These are phyloP conservation scores for Hydriomena furcata DNA, from an alignment of 2,888 invertebrate species.

Conservation along the genomic window DNA sequence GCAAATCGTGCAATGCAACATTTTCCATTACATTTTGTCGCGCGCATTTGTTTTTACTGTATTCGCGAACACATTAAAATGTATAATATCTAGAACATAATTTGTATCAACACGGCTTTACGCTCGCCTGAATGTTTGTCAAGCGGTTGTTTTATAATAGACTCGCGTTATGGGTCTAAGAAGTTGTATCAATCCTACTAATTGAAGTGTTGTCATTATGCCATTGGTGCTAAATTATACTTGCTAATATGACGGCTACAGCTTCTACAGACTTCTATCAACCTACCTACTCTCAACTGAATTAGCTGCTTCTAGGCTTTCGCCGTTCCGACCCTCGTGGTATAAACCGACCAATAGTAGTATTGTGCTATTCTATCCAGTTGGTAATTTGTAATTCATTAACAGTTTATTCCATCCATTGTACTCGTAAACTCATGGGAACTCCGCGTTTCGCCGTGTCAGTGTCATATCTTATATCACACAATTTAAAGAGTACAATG, in stretches of 20 bases:
- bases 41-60: no score
- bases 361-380: no score
- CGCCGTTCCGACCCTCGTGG: no score
- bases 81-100: no score
- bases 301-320: no score
- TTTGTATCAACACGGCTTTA: no score
- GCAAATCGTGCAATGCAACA: no score
- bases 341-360: no score
- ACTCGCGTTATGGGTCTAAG: neutral
- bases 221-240: slow-evolving; percentile 16
- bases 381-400: no score
- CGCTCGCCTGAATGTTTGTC: neutral
- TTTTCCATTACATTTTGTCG: no score
- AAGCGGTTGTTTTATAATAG: neutral
- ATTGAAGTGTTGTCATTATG: slow-evolving; percentile 13
- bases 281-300: neutral
- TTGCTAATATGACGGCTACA: slow-evolving; percentile 10
- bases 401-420: slow-evolving; percentile 10
- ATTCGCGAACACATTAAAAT: no score
- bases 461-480: slow-evolving; percentile 16
- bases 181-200: slow-evolving; percentile 8
- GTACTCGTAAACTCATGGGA: slow-evolving; percentile 20
- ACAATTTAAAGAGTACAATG: slow-evolving; percentile 39
- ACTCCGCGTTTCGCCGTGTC: slow-evolving; percentile 9
- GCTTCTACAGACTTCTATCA: neutral